Evolutionary conservation across 1,140 invertebrate species (phyloP).

Genomic region (Capitella teleta): DNA sequence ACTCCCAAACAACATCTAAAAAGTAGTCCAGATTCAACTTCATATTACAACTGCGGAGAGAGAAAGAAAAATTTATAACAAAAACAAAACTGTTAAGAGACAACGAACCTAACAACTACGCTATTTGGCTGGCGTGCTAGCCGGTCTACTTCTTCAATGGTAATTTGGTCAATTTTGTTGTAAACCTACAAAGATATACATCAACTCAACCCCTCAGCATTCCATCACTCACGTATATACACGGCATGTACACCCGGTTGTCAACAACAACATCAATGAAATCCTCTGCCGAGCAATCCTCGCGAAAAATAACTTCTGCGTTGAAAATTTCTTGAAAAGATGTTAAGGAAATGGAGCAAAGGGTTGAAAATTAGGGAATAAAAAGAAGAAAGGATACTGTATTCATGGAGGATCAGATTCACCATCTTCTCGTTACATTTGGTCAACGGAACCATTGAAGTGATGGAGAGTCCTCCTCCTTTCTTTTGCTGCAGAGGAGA

Average conservation of each 20-base stretch:
- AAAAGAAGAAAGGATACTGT: constrained; percentile 52
- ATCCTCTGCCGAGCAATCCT: constrained; percentile 91
- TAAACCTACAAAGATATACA: constrained; percentile 54
- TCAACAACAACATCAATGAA: constrained; percentile 98
- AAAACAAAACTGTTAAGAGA: not conserved
- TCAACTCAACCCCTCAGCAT: not conserved
- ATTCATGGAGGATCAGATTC: constrained; percentile 95
- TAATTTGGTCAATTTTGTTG: constrained; percentile 99
- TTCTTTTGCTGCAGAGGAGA: constrained; percentile 1
- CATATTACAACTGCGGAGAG: constrained; percentile 94
- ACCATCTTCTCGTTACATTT: constrained; percentile 95
- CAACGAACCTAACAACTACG: constrained; percentile 78
- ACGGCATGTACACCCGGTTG: constrained; percentile 93
- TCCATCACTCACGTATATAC: constrained; percentile 67
- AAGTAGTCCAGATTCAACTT: constrained; percentile 95
- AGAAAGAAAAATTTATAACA: not conserved
- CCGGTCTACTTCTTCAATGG: constrained; percentile 94
- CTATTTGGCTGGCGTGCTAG: constrained; percentile 81
- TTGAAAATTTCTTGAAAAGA: constrained; percentile 74
- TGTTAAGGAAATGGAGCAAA: not conserved
- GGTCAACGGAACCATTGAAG: constrained; percentile 85
- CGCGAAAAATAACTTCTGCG: constrained; percentile 87
- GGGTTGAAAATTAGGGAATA: constrained; percentile 3
- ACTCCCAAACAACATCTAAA: constrained; percentile 85
- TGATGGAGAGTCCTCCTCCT: constrained; percentile 97